Evolutionary conservation across 2,797 vertebrate genomes (phyloP).

Genomic region (Coendou prehensilis): DNA sequence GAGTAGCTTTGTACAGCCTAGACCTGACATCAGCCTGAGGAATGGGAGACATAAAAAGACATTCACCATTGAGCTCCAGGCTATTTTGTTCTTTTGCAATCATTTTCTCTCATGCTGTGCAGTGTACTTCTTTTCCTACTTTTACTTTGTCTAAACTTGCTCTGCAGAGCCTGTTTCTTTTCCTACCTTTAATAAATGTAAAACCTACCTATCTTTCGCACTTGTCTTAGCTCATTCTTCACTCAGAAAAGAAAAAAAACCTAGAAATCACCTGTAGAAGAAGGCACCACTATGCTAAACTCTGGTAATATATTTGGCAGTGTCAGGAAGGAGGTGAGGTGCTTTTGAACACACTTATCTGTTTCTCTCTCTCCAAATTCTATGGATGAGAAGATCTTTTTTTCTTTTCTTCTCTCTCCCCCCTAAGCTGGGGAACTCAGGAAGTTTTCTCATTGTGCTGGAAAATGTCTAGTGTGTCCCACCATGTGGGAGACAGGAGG

Average conservation of each 20-base stretch:
- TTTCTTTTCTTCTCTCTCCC: neutral
- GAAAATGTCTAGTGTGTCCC: neutral
- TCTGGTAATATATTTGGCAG: neutral
- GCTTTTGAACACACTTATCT: neutral
- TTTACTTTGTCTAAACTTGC: neutral
- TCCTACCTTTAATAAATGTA: neutral
- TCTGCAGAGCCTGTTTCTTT: neutral
- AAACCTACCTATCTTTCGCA: neutral
- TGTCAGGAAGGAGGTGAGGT: neutral
- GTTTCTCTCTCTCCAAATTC: neutral
- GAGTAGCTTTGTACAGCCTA: neutral
- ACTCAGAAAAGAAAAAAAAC: neutral
- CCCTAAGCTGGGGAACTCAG: neutral
- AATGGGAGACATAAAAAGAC: neutral
- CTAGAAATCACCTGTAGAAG: neutral
- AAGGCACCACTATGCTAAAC: neutral
- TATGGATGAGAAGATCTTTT: neutral
- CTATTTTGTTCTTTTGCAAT: neutral
- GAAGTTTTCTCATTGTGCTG: neutral
- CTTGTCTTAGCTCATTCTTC: neutral
- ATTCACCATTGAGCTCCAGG: neutral
- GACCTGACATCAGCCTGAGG: neutral
- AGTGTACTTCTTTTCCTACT: neutral
- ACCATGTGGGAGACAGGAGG: neutral
- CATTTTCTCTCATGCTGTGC: neutral